Evolutionary conservation across 2,113 vertebrate genomes (phyloP).

Genomic region (Psettodes erumei): DNA sequence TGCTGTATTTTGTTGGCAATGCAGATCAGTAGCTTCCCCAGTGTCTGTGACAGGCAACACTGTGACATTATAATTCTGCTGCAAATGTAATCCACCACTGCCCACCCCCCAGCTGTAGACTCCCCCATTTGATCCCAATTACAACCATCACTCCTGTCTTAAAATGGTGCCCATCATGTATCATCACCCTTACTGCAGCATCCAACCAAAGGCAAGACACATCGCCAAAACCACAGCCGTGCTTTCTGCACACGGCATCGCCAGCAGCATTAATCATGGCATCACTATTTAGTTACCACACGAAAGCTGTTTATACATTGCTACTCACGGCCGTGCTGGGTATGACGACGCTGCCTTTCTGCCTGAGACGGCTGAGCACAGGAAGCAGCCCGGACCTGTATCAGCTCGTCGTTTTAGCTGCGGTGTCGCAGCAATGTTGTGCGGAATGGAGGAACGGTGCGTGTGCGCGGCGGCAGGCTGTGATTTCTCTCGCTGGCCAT

Average conservation of each 20-base stretch:
- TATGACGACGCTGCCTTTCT: slow-evolving; percentile 19
- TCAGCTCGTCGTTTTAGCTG: slow-evolving; percentile 47
- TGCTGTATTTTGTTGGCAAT: not conserved
- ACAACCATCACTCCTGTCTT: slow-evolving; percentile 54
- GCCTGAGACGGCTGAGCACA: not conserved
- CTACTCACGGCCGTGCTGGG: slow-evolving; percentile 58
- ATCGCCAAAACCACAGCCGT: slow-evolving; percentile 34
- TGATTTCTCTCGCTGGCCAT: slow-evolving; percentile 73
- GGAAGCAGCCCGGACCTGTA: slow-evolving; percentile 30
- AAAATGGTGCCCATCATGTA: slow-evolving; percentile 73
- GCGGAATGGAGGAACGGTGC: slow-evolving; percentile 57
- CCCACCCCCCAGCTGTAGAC: slow-evolving; percentile 14
- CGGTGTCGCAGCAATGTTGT: slow-evolving; percentile 72
- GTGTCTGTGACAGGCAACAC: not conserved
- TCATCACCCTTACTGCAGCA: slow-evolving; percentile 55
- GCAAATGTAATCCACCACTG: slow-evolving; percentile 20
- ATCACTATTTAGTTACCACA: slow-evolving; percentile 14
- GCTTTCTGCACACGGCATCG: slow-evolving; percentile 12
- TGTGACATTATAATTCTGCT: not conserved
- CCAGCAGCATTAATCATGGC: slow-evolving; percentile 4
- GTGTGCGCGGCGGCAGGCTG: slow-evolving; percentile 64
- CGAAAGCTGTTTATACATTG: not conserved
- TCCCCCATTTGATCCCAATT: slow-evolving; percentile 56
- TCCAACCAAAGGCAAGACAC: slow-evolving; percentile 52
- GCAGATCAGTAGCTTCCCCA: not conserved